phyloP scores from a whole-genome alignment of 2,797 vertebrate genomes.

The Rhabdophis nuchalis region DNA sequence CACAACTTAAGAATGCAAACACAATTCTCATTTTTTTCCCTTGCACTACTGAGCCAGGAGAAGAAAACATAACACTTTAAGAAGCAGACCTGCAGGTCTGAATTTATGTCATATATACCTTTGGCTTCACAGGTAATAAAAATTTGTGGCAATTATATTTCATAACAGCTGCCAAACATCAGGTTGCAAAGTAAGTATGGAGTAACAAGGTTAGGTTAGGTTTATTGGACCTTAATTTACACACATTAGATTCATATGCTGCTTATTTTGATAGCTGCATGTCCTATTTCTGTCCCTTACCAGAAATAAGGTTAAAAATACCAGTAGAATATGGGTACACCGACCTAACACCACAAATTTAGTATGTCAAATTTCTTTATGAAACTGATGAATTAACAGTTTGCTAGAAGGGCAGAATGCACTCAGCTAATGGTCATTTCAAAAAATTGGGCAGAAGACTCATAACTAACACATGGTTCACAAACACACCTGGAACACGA shows the following conservation, averaged over 20 bases:
- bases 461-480: not conserved
- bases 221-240: not conserved
- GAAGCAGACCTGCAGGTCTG: not conserved
- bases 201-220: not conserved
- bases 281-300: not conserved
- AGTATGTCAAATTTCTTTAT: not conserved
- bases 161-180: not conserved
- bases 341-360: not conserved
- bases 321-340: not conserved
- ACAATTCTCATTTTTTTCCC: not conserved
- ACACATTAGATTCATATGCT: not conserved
- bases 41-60: not conserved
- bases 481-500: slow-evolving; percentile 85
- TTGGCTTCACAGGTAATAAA: not conserved
- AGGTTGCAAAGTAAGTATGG: not conserved
- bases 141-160: not conserved
- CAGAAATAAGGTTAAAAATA: not conserved
- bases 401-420: not conserved
- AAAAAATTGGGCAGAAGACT: not conserved
- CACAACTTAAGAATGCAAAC: not conserved
- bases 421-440: not conserved
- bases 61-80: not conserved
- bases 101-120: not conserved
- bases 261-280: not conserved
- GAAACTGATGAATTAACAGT: not conserved